Percentiles rank a stretch among this genome's conserved stretches.
Evolutionary conservation across 1,140 invertebrate species (phyloP).

Genomic region (Drosophila pandora): DNA sequence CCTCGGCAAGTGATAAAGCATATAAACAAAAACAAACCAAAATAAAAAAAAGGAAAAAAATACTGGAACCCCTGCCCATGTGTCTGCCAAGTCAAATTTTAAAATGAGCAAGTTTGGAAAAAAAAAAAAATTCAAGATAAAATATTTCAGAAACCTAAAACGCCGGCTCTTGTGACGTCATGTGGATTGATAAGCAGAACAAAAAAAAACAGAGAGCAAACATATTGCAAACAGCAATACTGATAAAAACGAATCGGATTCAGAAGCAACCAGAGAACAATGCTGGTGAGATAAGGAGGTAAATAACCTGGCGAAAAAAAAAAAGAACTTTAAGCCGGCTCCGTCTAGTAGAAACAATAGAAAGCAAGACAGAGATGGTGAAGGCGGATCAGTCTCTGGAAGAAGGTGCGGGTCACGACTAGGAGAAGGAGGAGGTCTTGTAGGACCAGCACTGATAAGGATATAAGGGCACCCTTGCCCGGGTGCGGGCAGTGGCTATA

Average conservation of each 20-base stretch:
- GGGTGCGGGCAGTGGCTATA: constrained; percentile 39
- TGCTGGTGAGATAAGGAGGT: constrained; percentile 71
- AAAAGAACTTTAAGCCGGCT: constrained; percentile 63
- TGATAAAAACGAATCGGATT: constrained; percentile 48
- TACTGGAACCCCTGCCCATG: constrained; percentile 8
- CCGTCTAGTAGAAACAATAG: constrained; percentile 10
- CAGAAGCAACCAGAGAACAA: constrained; percentile 44
- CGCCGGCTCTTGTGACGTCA: constrained; percentile 59
- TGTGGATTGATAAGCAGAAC: constrained; percentile 39
- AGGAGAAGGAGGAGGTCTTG: constrained; percentile 25
- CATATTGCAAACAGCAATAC: constrained; percentile 62
- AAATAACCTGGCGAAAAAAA: constrained; percentile 61
- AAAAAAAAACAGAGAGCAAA: constrained; percentile 29
- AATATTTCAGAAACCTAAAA: constrained; percentile 37
- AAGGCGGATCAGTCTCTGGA: neutral
- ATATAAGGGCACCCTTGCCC: constrained; percentile 23
- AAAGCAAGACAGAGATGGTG: neutral
- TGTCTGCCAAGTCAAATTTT: constrained; percentile 42
- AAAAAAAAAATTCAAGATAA: constrained; percentile 25
- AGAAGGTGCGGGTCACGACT: constrained; percentile 30
- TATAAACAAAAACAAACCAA: constrained; percentile 16
- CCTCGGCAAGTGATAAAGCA: constrained; percentile 15
- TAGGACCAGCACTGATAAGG: constrained; percentile 54
- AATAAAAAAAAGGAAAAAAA: constrained; percentile 14
- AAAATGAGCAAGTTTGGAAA: constrained; percentile 20